Percentiles rank a stretch among this genome's conserved stretches.
Conservation (phyloP, 2,888 invertebrate genomes). For the Pherbina coryleti region DNA sequence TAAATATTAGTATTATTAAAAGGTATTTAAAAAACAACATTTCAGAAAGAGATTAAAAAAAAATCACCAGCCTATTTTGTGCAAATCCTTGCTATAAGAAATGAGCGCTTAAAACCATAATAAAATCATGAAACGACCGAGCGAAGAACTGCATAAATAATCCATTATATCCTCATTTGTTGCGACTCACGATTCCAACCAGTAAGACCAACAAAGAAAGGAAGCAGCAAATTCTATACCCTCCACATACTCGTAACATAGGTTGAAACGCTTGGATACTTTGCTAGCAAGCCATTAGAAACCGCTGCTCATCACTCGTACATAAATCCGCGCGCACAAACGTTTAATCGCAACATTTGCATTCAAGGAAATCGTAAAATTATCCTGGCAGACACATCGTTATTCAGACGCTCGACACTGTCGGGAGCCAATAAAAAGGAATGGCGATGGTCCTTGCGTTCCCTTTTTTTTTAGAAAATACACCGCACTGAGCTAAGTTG, state of each 20-base stretch:
- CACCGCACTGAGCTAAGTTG: no score
- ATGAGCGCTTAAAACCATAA: background rate
- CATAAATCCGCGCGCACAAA: slow-evolving; percentile 32
- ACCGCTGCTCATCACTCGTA: slow-evolving; percentile 24
- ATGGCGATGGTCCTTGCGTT: background rate
- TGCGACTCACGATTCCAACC: slow-evolving; percentile 16
- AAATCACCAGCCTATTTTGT: no score
- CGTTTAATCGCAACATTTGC: slow-evolving; percentile 55
- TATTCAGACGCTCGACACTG: slow-evolving; percentile 54
- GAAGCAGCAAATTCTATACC: background rate
- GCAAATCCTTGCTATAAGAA: background rate
- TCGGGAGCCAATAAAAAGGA: background rate
- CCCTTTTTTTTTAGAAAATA: no score
- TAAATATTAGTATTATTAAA: no score
- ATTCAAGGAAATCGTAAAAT: slow-evolving; percentile 69
- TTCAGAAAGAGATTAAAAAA: no score
- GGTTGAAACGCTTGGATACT: background rate
- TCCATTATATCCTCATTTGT: slow-evolving; percentile 27
- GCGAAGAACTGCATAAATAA: slow-evolving; percentile 30
- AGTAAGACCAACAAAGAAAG: slow-evolving; percentile 4
- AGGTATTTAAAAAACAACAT: no score
- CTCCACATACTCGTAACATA: background rate
- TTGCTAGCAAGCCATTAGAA: slow-evolving; percentile 18
- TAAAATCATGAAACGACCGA: slow-evolving; percentile 1
- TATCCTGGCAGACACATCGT: slow-evolving; percentile 69